These are phyloP conservation scores for Diorhabda carinulata DNA, from an alignment of 1,140 invertebrate genomes.

Conservation along the genomic window DNA sequence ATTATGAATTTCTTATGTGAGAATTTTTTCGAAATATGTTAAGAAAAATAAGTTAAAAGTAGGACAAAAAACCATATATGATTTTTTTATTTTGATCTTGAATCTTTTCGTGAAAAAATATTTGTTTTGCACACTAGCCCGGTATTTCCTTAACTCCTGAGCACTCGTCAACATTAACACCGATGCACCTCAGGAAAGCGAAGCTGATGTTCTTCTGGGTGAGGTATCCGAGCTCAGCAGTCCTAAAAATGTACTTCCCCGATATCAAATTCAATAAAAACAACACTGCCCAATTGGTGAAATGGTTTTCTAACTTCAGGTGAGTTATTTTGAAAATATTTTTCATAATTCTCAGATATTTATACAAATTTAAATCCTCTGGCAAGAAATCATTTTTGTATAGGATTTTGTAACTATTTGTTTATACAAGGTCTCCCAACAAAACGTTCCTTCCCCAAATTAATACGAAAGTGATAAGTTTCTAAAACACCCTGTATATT, in stretches of 20 bases:
- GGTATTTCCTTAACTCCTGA: slow-evolving; percentile 71
- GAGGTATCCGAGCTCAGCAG: slow-evolving; percentile 94
- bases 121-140: slow-evolving; percentile 30
- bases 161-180: slow-evolving; percentile 93
- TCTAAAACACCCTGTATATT: too few relatives aligned
- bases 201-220: slow-evolving; percentile 99
- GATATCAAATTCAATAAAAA: slow-evolving; percentile 99
- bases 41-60: too few relatives aligned
- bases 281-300: slow-evolving; percentile 99
- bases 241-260: slow-evolving; percentile 99
- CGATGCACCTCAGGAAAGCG: slow-evolving; percentile 99
- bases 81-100: too few relatives aligned
- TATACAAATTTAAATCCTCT: too few relatives aligned
- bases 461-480: too few relatives aligned
- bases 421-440: too few relatives aligned
- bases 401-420: too few relatives aligned
- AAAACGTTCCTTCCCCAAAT: too few relatives aligned
- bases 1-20: neutral
- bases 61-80: too few relatives aligned
- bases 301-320: slow-evolving; percentile 99
- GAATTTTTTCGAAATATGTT: too few relatives aligned
- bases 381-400: too few relatives aligned
- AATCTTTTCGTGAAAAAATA: slow-evolving; percentile 14
- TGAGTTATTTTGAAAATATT: slow-evolving; percentile 56
- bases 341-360: too few relatives aligned